A percentile compares a stretch with the other conserved stretches of the same genome.
phyloP scores from a whole-genome alignment of 2,888 invertebrate species.

The Pollenia angustigena region DNA sequence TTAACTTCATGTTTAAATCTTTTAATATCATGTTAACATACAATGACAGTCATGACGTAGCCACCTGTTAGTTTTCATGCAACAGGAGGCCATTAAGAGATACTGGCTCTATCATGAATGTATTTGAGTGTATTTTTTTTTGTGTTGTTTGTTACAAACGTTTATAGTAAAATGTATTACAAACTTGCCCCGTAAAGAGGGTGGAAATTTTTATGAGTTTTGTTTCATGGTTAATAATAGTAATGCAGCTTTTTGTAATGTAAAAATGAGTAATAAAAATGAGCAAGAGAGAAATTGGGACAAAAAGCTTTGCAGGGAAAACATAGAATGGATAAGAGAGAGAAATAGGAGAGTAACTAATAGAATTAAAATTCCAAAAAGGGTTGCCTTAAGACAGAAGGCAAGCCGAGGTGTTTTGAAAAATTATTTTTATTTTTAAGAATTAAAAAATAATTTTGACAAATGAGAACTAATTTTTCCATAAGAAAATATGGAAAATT shows the following conservation, averaged over 20 bases:
- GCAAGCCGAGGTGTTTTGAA: neutral
- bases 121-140: slow-evolving; percentile 24
- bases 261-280: neutral
- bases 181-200: neutral
- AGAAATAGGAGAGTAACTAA: neutral
- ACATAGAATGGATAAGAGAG: slow-evolving; percentile 39
- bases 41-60: slow-evolving; percentile 74
- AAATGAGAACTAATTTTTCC: too few species aligned
- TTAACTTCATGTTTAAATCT: slow-evolving; percentile 60
- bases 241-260: slow-evolving; percentile 36
- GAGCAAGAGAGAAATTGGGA: neutral
- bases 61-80: slow-evolving; percentile 81
- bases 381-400: neutral
- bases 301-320: slow-evolving; percentile 19
- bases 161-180: slow-evolving; percentile 36
- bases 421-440: too few species aligned
- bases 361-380: neutral
- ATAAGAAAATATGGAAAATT: too few species aligned
- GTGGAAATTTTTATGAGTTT: slow-evolving; percentile 9
- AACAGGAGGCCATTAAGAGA: slow-evolving; percentile 80
- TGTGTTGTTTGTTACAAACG: neutral
- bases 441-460: too few species aligned
- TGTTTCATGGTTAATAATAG: neutral
- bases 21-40: slow-evolving; percentile 63
- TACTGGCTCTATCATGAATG: slow-evolving; percentile 30